phyloP scores from a whole-genome alignment of 2,888 invertebrate species.

The Pristionchus arcanus region DNA sequence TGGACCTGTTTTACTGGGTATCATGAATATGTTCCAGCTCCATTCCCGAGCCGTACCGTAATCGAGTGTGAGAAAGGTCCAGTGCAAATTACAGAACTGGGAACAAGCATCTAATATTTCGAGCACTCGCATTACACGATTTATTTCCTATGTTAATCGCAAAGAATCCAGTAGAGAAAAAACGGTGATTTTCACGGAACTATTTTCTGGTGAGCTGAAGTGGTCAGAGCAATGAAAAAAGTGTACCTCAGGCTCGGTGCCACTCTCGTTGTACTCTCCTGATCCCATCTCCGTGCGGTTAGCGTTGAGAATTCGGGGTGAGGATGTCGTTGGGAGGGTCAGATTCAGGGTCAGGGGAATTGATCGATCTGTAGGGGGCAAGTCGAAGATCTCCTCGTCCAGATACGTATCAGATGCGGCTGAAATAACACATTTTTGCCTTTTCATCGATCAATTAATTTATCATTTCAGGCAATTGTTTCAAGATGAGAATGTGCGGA shows the following conservation, averaged over 20 bases:
- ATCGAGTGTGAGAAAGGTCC: not conserved
- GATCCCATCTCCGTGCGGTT: not conserved
- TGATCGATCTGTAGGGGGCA: not conserved
- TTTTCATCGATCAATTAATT: not conserved
- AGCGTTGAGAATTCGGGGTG: not conserved
- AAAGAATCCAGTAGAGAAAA: too few relatives aligned
- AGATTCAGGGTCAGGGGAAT: not conserved
- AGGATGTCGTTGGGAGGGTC: not conserved
- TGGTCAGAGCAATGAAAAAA: not conserved
- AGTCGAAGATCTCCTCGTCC: constrained; percentile 18
- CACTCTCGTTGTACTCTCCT: not conserved
- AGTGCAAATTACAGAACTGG: too few relatives aligned
- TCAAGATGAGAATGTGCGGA: too few relatives aligned
- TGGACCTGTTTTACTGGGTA: too few relatives aligned
- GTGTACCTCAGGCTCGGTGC: not conserved
- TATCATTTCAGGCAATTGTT: too few relatives aligned
- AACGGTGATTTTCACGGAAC: too few relatives aligned
- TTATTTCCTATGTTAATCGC: too few relatives aligned
- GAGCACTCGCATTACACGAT: too few relatives aligned
- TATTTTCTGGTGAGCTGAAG: too few relatives aligned
- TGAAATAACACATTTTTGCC: not conserved
- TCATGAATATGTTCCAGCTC: too few relatives aligned
- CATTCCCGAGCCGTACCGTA: not conserved
- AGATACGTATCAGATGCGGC: not conserved
- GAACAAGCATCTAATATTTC: too few relatives aligned